Base-by-base conservation (phyloP, 1,140 invertebrate genomes). In the Atta colombica region DNA sequence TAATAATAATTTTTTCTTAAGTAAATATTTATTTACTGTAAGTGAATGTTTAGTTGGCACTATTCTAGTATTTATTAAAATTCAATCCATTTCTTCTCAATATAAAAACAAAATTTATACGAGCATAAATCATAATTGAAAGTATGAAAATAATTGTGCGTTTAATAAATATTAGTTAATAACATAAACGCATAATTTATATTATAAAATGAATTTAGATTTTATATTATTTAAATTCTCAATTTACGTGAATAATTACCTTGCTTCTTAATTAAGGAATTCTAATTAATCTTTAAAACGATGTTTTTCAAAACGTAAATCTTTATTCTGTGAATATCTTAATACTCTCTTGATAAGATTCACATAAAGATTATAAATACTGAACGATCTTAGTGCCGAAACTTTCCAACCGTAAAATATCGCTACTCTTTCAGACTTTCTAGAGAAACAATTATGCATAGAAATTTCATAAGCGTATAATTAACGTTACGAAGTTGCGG, bases 401-500 rank as follows among this genome's bases (percentile, higher is more conserved):
- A 65, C 60, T 77, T 77, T 25, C 21, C 14, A 78, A 31, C 25
- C 39, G 18, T 63, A 6, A 77, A 63, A 63, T 63, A 65, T 65
- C 3, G 35, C 45, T 49, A 31, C 18, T 66, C 45, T 49, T 78
- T 78, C 25, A 35, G 66, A 78, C 51, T 88, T 89, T 77, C 58
- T 39, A 28, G n/a, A 58, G 5, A 66, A 61, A 55, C 55, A 71
- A 72, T 65, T 55, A 55, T 63, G 65, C 12, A 53, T 21, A 72
- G 31, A 25, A 63, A 71, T 86, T 71, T 86, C 84, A 35, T 77
- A 86, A 86, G 72, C 45, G 10, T 18, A 65, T 53, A 87, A 88
- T 66, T 74, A 10, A 66, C 25, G 60, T 87, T 88, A 77, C 65
- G 49, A 31, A 53, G 39, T 60, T 55, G 25, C 61, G 63, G 21